Evolutionary conservation across 2,888 invertebrate species (phyloP), one percentile per base, ranked within the genome.

Genomic region (Sipunculus nudus): DNA sequence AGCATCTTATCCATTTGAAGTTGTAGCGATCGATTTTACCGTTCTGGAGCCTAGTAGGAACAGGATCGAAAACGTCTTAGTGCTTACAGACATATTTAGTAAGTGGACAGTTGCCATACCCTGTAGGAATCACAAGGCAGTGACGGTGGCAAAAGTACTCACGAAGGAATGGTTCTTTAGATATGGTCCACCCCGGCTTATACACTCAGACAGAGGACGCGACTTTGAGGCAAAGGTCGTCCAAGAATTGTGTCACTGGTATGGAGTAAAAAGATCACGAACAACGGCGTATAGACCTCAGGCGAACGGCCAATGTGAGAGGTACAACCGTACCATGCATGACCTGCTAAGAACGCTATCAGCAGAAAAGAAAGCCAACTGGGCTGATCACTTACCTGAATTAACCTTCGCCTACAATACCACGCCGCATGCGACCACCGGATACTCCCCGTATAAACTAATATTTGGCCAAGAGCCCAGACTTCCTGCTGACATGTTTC

Each of bases 291-390:
- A 54, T n/a, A 28, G 53, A 21, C 59, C 55, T 4, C 29, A 63
- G 35, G 63, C 59, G 10, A 63, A 63, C 31, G 54, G 38, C 2
- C 52, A 49, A 32, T 23, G 35, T 31, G 58, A 62, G 32, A 46
- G 62, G 10, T 61, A 43, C 32, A 68, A 68, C 46, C 28, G 60
- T 8, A 65, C 65, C 16, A 38, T 70, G 50, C 70, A 67, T 31
- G 55, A 67, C 23, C 39, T 58, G 8, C 38, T 69, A 13, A 38
- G 63, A 19, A 48, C 60, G 13, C 49, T 67, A 26, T 39, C 64
- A 48, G 38, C 57, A 32, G 58, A 59, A 13, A 58, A 62, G 52
- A 68, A 68, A 39, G 29, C 48, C 13, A 32, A 49, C 10, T 68
- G 66, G 68, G 49, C 63, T 23, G 58, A 64, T 23, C 56, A 52